These are phyloP conservation scores for Eumerus sabulonum DNA, from an alignment of 2,888 invertebrate species.

Conservation along the genomic window DNA sequence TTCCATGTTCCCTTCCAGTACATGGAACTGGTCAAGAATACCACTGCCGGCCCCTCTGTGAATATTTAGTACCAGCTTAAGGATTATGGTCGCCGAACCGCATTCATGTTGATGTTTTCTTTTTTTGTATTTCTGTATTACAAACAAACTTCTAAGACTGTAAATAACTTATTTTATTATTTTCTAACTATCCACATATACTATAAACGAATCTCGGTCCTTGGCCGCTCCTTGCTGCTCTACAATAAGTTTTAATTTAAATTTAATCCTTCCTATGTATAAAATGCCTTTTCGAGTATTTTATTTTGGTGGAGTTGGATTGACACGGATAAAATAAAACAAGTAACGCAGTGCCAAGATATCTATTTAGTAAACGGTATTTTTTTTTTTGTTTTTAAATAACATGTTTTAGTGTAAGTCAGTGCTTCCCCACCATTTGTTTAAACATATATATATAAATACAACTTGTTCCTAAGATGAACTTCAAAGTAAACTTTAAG, in stretches of 20 bases:
- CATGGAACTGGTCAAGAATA: constrained; percentile 83
- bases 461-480: constrained; percentile 29
- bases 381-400: constrained; percentile 2
- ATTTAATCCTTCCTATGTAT: constrained; percentile 25
- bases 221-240: constrained; percentile 7
- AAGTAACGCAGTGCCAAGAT: constrained; percentile 58
- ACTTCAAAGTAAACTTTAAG: constrained; percentile 36
- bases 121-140: no score
- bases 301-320: constrained; percentile 27
- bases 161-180: constrained; percentile 72
- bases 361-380: constrained; percentile 41
- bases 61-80: constrained; percentile 69
- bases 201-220: constrained; percentile 1
- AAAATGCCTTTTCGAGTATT: constrained; percentile 36
- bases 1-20: constrained; percentile 91
- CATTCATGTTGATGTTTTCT: constrained; percentile 40
- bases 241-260: constrained; percentile 21
- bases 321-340: constrained; percentile 23
- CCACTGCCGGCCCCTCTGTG: constrained; percentile 70
- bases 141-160: constrained; percentile 72
- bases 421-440: constrained; percentile 44
- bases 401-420: constrained; percentile 37
- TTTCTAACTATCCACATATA: neutral
- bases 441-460: constrained; percentile 18
- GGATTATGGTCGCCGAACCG: constrained; percentile 42